Evolutionary conservation across 2,888 invertebrate genomes (phyloP), one percentile per base, ranked within the genome.

Genomic region (Dryococelus australis): DNA sequence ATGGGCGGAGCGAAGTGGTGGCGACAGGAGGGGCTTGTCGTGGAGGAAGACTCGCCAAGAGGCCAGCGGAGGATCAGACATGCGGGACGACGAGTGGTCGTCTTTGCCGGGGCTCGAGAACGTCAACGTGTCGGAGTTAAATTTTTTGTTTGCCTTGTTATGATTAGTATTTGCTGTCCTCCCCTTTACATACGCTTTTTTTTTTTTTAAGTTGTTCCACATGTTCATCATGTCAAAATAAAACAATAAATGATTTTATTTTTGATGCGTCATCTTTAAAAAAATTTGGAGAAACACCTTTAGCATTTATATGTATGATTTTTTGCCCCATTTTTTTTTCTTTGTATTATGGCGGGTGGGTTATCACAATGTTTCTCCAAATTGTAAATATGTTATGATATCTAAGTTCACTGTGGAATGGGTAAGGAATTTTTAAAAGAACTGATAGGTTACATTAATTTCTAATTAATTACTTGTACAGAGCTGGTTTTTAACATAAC

Each of bases 1-100:
- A 65, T 65, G 65, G 47, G 47, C 16, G 47, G 47, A 47, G 8
- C 47, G 16, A 16, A 47, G 47, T 16, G 16, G 65, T 20, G n/a
- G 65, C 20, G 65, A 20, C 24, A n/a, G 65, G 65, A 20, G 65
- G 65, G 65, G 65, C 65, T n/a, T 65, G 65, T 65, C 65, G 65
- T 20, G 65, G 65, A 65, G 65, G 65, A 65, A n/a, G 65, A 65
- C 65, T 65, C 65, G 24, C 65, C 65, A 20, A n/a, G 65, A 65
- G 65, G 65, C 65, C 65, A n/a, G 65, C 65, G 65, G 65, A 65
- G 65, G 8, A 65, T 8, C 65, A 20, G 20, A 65, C 3, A 65
- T n/a, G 65, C n/a, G 65, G 65, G 65, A 20, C 65, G 65, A 65
- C 65, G 65, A n/a, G 65, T n/a, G 65, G 65, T 65, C 65, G 65